Evolutionary conservation across 1,140 invertebrate genomes (phyloP), one percentile per base, ranked within the genome.

Genomic region (Bombus superbus): DNA sequence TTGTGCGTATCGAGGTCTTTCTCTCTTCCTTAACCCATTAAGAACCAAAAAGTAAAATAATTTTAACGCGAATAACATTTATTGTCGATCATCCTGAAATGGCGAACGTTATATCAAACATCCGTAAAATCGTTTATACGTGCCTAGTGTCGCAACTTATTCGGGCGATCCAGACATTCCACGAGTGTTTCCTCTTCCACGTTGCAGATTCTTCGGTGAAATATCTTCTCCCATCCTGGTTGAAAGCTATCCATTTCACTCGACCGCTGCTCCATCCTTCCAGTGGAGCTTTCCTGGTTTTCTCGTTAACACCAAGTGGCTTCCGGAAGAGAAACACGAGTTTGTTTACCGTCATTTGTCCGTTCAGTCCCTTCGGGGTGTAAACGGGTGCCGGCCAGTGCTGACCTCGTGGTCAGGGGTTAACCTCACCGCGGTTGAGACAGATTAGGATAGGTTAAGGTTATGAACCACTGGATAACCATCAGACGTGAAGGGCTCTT

Each of bases 321-420:
- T 22, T 38, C 9, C 59, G 44, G 15, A 74, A 35, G 22, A 57
- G 42, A 2, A 62, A 2, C 11, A 25, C 83, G 4, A 32, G 81
- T 86, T 88, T 88, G 79, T 88, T 90, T 90, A 89, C 75, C 35
- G n/a, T 64, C 66, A 75, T 85, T 84, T 78, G 83, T 85, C 85
- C 59, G 57, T 71, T 15, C 11, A 5, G 35, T 83, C 80, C 62
- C 57, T 80, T 25, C 13, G 74, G 81, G 44, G 40, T 90, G 86
- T 80, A 78, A 90, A 90, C 75, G 68, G 35, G 71, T 40, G 85
- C 64, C 53, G 81, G 73, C 73, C 81, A 69, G 81, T 57, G 71
- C 44, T 87, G 86, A 90, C 80, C 86, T 71, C 83, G 86, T 68
- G 89, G 86, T 76, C 68, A 38, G 53, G 62, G 66, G 89, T 90